phyloP scores from a whole-genome alignment of 2,888 invertebrate species.

The Gisinianus flammeolus region DNA sequence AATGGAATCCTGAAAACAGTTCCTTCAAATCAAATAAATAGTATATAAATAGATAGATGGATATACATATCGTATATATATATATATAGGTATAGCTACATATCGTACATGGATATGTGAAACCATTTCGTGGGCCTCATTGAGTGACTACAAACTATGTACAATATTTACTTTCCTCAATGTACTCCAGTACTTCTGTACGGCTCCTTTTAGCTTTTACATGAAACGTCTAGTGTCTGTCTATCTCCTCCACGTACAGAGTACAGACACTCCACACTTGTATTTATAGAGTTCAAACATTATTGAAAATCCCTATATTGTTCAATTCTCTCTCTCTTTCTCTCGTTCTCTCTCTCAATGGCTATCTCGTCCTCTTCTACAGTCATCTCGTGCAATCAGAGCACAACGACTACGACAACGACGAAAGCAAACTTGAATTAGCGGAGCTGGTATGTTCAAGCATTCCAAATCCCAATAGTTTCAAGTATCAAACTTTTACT shows the following conservation, averaged over 20 bases:
- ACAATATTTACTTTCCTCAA: background rate
- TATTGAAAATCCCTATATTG: background rate
- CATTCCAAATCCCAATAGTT: background rate
- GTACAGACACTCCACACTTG: background rate
- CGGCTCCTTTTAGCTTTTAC: background rate
- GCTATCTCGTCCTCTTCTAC: too few relatives aligned
- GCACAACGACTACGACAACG: too few relatives aligned
- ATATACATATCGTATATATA: too few relatives aligned
- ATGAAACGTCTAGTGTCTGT: background rate
- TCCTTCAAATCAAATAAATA: too few relatives aligned
- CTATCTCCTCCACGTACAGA: background rate
- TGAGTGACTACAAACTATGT: background rate
- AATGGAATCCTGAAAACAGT: background rate
- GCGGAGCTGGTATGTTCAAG: background rate
- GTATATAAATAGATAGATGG: too few relatives aligned
- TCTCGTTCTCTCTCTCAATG: background rate
- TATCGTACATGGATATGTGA: background rate
- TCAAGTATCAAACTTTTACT: slow-evolving; percentile 4
- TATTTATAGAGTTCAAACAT: background rate
- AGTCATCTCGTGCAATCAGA: too few relatives aligned
- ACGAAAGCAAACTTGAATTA: too few relatives aligned
- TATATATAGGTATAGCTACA: background rate
- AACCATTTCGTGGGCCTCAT: slow-evolving; percentile 3
- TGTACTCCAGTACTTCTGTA: background rate
- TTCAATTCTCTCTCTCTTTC: background rate